A percentile compares a stretch with the other conserved stretches of the same genome.
Conservation (phyloP, 2,797 vertebrate species). For the Arremon brunneinucha region DNA sequence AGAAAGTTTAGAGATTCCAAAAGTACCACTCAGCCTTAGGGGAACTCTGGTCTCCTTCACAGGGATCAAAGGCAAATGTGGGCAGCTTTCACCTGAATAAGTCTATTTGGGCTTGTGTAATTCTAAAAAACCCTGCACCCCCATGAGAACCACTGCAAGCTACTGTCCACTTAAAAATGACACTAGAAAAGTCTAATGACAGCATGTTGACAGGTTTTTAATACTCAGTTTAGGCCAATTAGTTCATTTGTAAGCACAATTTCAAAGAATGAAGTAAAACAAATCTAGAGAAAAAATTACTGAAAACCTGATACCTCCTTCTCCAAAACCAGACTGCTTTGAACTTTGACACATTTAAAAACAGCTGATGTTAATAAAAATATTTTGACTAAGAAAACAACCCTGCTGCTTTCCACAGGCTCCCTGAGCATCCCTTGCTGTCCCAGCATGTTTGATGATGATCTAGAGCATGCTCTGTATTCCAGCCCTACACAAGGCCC, state of each 20-base stretch:
- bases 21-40: not conserved
- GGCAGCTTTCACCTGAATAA: not conserved
- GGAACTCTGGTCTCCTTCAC: not conserved
- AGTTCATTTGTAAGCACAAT: not conserved
- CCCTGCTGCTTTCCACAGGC: not conserved
- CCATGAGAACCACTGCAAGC: not conserved
- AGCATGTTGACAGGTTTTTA: not conserved
- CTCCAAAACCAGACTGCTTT: not conserved
- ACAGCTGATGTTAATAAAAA: not conserved
- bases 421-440: not conserved
- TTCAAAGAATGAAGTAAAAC: not conserved
- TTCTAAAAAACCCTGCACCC: not conserved
- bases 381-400: not conserved
- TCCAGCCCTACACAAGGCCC: not conserved
- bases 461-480: not conserved
- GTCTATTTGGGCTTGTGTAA: not conserved
- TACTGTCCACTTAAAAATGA: not conserved
- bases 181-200: not conserved
- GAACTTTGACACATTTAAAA: not conserved
- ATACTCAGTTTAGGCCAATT: not conserved
- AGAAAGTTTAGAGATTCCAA: not conserved
- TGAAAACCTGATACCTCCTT: not conserved
- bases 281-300: not conserved
- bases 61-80: not conserved
- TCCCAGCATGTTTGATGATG: fast-evolving